These are phyloP conservation scores for Ooceraea biroi DNA, from an alignment of 1,140 invertebrate genomes.

Conservation along the genomic window DNA sequence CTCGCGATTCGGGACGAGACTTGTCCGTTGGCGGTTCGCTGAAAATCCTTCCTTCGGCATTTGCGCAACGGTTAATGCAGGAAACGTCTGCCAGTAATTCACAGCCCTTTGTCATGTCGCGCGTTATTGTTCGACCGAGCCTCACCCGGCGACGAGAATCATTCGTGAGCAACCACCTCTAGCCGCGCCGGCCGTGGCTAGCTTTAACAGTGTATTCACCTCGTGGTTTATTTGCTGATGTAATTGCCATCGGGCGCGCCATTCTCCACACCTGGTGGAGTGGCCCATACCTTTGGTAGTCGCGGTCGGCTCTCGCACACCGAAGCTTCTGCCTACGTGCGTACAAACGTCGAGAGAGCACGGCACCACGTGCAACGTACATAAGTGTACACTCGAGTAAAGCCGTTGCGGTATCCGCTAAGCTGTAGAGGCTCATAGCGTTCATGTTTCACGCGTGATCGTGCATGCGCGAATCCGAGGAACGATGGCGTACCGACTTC, in stretches of 20 bases:
- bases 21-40: not conserved
- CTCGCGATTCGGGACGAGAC: constrained; percentile 2
- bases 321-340: constrained; percentile 59
- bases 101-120: constrained; percentile 60
- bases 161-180: constrained; percentile 68
- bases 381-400: constrained; percentile 34
- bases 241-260: constrained; percentile 76
- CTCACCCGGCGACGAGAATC: constrained; percentile 64
- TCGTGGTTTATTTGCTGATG: constrained; percentile 76
- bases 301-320: constrained; percentile 64
- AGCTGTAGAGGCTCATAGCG: not conserved
- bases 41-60: constrained; percentile 47
- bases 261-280: constrained; percentile 75
- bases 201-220: constrained; percentile 73
- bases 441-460: constrained; percentile 45
- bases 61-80: constrained; percentile 54
- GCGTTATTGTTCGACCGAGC: constrained; percentile 60
- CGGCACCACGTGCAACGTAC: constrained; percentile 22
- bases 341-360: constrained; percentile 16
- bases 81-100: constrained; percentile 60
- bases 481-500: constrained; percentile 26
- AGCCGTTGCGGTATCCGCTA: constrained; percentile 49
- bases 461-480: constrained; percentile 36
- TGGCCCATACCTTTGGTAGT: constrained; percentile 70
- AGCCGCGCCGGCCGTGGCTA: constrained; percentile 72